Evolutionary conservation across 2,888 invertebrate genomes (phyloP), one percentile per base, ranked within the genome.

Genomic region (Netelia fuscicornis): DNA sequence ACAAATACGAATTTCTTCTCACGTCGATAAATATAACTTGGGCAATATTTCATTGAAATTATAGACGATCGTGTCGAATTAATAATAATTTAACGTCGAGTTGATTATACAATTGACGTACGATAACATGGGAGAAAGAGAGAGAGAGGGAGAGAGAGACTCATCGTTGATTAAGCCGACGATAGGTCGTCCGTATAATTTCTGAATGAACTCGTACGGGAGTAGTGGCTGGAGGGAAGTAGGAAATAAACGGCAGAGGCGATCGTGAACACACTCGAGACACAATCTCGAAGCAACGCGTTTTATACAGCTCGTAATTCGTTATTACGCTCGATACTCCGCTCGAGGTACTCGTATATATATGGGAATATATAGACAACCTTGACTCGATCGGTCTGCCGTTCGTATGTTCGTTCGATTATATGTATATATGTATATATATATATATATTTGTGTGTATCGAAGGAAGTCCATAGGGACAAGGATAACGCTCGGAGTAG

Each of bases 291-390:
- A 76, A 37, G 60, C 64, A 71, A 81, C 79, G 83, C 48, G 81
- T 74, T 84, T 68, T 77, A 79, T 71, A 56, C 76, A 67, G 78
- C 78, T 83, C 86, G 67, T 86, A 86, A 86, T 86, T 85, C 79
- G 81, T 85, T 83, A 85, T 83, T 81, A 86, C 81, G 78, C 78
- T 82, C 84, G 79, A 86, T 84, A 82, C 48, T 65, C 81, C 70
- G 37, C 79, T 62, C 81, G 67, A 65, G 70, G 58, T 71, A 79
- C 81, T 85, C 71, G 23, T 54, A 62, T 25, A 54, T 42, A 17
- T 20, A 65, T 42, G 17, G 20, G n/a, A 10, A 71, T 30, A 58
- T 54, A 20, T 71, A 42, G 52, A 23, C 71, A 58, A 72, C 23
- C 77, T 56, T 72, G 65, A 44, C 25, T 65, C 44, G 56, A 56